Percentiles rank a stretch among this genome's conserved stretches.
phyloP scores from a whole-genome alignment of 2,797 vertebrate species.

The Alfaro cultratus region DNA sequence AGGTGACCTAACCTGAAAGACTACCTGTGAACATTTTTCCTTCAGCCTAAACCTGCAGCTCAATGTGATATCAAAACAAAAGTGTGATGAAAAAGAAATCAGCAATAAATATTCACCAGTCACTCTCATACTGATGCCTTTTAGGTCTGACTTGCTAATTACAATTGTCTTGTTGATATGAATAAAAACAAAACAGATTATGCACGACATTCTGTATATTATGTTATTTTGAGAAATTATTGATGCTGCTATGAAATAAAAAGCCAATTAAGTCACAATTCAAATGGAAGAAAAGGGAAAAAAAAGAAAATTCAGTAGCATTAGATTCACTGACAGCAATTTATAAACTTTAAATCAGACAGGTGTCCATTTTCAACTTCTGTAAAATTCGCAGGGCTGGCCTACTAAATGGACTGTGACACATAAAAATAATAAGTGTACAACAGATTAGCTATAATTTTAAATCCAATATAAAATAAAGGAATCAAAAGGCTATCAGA shows the following conservation, averaged over 20 bases:
- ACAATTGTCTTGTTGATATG: not conserved
- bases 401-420: not conserved
- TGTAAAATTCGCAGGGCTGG: not conserved
- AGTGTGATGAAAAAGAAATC: not conserved
- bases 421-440: not conserved
- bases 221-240: not conserved
- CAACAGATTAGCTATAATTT: not conserved
- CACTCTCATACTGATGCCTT: not conserved
- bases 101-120: not conserved
- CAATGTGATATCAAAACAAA: not conserved
- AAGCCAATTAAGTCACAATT: not conserved
- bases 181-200: not conserved
- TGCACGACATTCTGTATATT: not conserved
- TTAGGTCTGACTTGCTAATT: not conserved
- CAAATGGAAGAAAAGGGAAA: not conserved
- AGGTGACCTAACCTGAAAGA: not conserved
- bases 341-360: not conserved
- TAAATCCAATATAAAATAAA: not conserved
- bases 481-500: not conserved
- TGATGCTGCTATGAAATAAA: not conserved
- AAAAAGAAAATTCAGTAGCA: too few relatives aligned
- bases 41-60: not conserved
- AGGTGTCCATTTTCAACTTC: not conserved
- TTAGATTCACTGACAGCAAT: not conserved
- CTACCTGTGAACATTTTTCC: not conserved